phyloP scores from a whole-genome alignment of 1,140 invertebrate species.

The Planococcus citri region DNA sequence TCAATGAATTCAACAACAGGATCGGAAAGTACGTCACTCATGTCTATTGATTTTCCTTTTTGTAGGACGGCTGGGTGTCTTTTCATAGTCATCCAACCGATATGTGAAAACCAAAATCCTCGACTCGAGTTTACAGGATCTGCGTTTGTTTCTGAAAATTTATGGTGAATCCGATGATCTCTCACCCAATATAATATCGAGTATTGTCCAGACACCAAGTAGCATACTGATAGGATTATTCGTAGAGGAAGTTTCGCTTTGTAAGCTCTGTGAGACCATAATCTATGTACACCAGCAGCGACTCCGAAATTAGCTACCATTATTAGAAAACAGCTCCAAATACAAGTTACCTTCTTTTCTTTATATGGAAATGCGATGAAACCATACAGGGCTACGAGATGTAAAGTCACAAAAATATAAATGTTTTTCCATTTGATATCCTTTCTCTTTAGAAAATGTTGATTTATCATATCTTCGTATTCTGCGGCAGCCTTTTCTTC shows the following conservation, averaged over 20 bases:
- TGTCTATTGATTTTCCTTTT: not conserved
- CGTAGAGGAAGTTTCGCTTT: no score
- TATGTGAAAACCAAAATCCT: not conserved
- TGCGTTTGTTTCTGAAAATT: not conserved
- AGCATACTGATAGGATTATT: not conserved
- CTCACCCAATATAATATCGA: not conserved
- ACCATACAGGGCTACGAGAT: not conserved
- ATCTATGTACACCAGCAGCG: not conserved
- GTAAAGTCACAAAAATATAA: no score
- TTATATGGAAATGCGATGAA: not conserved
- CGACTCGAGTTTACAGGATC: not conserved
- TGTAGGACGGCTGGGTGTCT: no score
- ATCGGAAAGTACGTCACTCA: not conserved
- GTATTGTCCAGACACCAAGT: not conserved
- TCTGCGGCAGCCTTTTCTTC: no score
- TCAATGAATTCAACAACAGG: not conserved
- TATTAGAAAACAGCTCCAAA: not conserved
- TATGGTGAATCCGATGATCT: not conserved
- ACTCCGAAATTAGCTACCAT: not conserved
- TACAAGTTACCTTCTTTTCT: not conserved
- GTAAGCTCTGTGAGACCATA: not conserved
- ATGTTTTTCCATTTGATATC: no score
- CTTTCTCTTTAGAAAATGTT: no score
- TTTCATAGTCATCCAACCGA: not conserved
- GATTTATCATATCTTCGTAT: no score